Conservation (phyloP, 2,113 vertebrate genomes). For the Catharus minimus region DNA sequence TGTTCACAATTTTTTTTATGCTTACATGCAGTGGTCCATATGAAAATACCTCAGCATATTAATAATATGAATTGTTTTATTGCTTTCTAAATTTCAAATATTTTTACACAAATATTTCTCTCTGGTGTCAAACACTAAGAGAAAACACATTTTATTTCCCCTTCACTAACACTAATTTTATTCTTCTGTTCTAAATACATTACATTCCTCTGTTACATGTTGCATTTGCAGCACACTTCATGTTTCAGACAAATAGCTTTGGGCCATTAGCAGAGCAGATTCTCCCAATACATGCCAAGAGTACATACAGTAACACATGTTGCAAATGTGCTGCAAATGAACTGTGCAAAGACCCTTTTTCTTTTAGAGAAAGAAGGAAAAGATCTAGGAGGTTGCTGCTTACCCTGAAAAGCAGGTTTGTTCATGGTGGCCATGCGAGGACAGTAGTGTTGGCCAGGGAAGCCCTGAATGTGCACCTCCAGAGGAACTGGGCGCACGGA, state of each 20-base stretch:
- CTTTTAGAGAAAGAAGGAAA: neutral
- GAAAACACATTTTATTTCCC: constrained; percentile 46
- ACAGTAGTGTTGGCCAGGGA: constrained; percentile 97
- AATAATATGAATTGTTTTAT: constrained; percentile 39
- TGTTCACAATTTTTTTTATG: constrained; percentile 50
- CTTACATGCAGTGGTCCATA: neutral
- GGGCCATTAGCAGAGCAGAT: constrained; percentile 37
- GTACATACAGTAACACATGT: constrained; percentile 5
- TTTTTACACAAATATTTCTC: constrained; percentile 45
- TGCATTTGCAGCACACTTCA: constrained; percentile 21
- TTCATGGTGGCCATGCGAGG: constrained; percentile 99
- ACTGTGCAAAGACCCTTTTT: neutral
- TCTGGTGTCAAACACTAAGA: constrained; percentile 30
- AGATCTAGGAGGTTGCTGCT: neutral
- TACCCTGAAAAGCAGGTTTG: constrained; percentile 96
- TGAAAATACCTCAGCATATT: constrained; percentile 37
- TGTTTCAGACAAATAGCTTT: constrained; percentile 26
- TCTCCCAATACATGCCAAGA: neutral
- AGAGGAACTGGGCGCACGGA: constrained; percentile 96
- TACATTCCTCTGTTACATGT: neutral
- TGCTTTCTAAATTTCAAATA: constrained; percentile 43
- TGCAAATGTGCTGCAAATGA: constrained; percentile 27
- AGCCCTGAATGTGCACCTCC: constrained; percentile 97
- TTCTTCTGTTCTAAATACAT: constrained; percentile 38
- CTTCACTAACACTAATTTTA: constrained; percentile 32